Conservation (phyloP, 1,140 invertebrate species). For the Pseudomyrmex gracilis region DNA sequence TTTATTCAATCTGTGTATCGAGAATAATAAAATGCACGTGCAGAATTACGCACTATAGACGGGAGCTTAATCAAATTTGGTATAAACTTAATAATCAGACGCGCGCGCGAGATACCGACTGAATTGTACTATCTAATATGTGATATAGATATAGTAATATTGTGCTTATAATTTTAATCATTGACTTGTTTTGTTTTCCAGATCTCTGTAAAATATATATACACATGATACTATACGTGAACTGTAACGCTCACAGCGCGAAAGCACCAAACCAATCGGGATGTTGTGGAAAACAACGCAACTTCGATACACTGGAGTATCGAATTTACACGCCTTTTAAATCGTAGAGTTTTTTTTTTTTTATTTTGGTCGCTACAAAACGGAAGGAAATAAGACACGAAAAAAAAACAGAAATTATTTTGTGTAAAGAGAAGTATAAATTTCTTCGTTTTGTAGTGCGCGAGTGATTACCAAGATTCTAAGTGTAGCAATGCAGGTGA, state of each 20-base stretch:
- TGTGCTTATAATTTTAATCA: too few species aligned
- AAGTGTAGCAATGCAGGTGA: slow-evolving; percentile 51
- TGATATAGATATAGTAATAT: too few species aligned
- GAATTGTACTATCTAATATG: background rate
- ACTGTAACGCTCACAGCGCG: too few species aligned
- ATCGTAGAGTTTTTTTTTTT: background rate
- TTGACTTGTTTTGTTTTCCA: slow-evolving; percentile 8
- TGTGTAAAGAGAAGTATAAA: slow-evolving; percentile 24
- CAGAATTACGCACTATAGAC: background rate
- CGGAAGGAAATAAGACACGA: background rate
- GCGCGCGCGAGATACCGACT: background rate
- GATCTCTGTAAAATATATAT: slow-evolving; percentile 13
- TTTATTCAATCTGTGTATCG: slow-evolving; percentile 47
- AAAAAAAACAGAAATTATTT: slow-evolving; percentile 43
- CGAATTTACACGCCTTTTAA: background rate
- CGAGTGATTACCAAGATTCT: slow-evolving; percentile 50
- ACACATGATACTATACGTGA: too few species aligned
- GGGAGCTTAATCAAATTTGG: slow-evolving; percentile 1
- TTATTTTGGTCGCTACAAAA: slow-evolving; percentile 6
- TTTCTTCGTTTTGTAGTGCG: slow-evolving; percentile 20
- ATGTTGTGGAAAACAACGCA: background rate
- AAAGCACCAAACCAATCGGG: background rate
- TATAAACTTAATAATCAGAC: slow-evolving; percentile 21
- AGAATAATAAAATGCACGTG: slow-evolving; percentile 47
- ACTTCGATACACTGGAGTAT: too few species aligned